A percentile compares a stretch with the other conserved stretches of the same genome.
These are phyloP conservation scores for Drosophila nigromelanica DNA, from an alignment of 1,140 invertebrate genomes.

Conservation along the genomic window DNA sequence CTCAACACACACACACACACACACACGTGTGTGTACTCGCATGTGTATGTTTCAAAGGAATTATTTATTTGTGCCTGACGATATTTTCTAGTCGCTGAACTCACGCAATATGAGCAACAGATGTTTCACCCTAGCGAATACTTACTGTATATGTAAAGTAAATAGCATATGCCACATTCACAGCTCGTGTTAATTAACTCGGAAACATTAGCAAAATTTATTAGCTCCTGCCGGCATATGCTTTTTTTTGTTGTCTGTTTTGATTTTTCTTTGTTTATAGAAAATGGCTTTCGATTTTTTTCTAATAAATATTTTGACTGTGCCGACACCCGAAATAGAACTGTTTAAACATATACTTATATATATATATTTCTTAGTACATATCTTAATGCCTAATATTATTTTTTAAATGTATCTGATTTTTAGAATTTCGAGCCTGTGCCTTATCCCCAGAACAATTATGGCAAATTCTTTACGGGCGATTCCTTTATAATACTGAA, in stretches of 20 bases:
- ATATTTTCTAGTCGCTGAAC: constrained; percentile 45
- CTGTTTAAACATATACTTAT: constrained; percentile 8
- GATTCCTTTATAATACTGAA: constrained; percentile 95
- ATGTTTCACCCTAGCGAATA: constrained; percentile 15
- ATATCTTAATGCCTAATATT: constrained; percentile 17
- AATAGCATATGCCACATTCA: constrained; percentile 8
- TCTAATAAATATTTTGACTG: constrained; percentile 27
- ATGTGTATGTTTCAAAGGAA: constrained; percentile 8
- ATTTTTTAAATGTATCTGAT: constrained; percentile 47
- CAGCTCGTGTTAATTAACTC: constrained; percentile 56
- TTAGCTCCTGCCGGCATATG: constrained; percentile 33
- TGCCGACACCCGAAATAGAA: constrained; percentile 27
- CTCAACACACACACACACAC: constrained; percentile 2
- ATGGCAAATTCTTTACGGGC: constrained; percentile 95
- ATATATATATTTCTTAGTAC: neutral
- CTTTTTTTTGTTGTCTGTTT: constrained; percentile 41
- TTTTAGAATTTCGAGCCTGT: constrained; percentile 92
- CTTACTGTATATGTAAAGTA: constrained; percentile 30
- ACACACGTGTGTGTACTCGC: no score
- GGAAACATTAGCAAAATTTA: constrained; percentile 59
- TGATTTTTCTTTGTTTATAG: constrained; percentile 19
- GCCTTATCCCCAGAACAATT: constrained; percentile 89
- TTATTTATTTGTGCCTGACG: constrained; percentile 21
- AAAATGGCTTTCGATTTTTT: constrained; percentile 18
- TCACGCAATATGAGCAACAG: constrained; percentile 53